These are phyloP conservation scores for Protodeltote pygarga DNA, from an alignment of 2,888 invertebrate genomes.

Conservation along the genomic window DNA sequence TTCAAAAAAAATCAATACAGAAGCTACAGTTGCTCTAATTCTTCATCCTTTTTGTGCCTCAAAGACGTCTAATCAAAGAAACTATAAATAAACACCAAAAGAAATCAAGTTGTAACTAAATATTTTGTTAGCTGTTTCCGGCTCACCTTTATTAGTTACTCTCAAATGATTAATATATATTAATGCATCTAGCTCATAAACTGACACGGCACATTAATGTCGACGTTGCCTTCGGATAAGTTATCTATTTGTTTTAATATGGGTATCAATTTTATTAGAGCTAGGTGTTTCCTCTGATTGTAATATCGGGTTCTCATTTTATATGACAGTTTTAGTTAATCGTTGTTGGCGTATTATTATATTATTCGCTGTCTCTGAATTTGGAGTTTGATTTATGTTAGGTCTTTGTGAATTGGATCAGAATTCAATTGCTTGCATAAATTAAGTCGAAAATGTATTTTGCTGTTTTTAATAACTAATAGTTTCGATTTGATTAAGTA, in stretches of 20 bases:
- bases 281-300: constrained; percentile 22
- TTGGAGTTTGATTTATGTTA: not conserved
- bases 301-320: constrained; percentile 22
- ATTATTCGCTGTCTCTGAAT: constrained; percentile 15
- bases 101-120: constrained; percentile 38
- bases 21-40: not conserved
- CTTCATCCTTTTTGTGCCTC: not conserved
- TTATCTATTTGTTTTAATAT: constrained; percentile 54
- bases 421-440: no score
- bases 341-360: constrained; percentile 14
- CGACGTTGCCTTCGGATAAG: constrained; percentile 64
- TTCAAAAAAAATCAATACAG: no score
- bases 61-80: constrained; percentile 16
- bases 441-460: no score
- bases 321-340: constrained; percentile 30
- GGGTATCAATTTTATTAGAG: constrained; percentile 37
- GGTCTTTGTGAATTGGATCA: no score
- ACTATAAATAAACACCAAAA: constrained; percentile 34
- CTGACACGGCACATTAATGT: constrained; percentile 68
- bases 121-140: constrained; percentile 52
- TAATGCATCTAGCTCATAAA: constrained; percentile 67
- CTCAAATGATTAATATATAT: constrained; percentile 72
- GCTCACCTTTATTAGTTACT: constrained; percentile 64
- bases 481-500: no score
- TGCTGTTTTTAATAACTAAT: no score